Percentiles rank a stretch among this genome's conserved stretches.
These are phyloP conservation scores for Pristionchus entomophagus DNA, from an alignment of 2,888 invertebrate species.

Conservation along the genomic window DNA sequence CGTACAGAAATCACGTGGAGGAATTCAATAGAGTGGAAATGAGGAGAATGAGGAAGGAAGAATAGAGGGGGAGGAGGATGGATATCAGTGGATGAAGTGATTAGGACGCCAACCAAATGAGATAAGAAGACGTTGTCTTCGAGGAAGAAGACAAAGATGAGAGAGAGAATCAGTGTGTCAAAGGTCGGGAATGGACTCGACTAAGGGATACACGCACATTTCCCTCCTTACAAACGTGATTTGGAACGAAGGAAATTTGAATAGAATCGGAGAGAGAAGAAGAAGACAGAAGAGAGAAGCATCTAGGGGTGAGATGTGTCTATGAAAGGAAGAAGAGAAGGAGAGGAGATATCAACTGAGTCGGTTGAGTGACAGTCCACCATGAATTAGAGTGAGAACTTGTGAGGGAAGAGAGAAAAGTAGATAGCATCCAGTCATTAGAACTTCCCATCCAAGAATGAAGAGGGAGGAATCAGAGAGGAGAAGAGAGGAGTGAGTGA, in stretches of 20 bases:
- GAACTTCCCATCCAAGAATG: too few relatives aligned
- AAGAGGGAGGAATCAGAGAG: too few relatives aligned
- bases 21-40: not conserved
- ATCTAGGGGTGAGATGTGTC: not conserved
- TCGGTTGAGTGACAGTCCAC: constrained; percentile 1
- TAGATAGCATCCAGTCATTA: too few relatives aligned
- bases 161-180: not conserved
- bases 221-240: not conserved
- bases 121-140: too few relatives aligned
- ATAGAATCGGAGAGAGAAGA: constrained; percentile 21
- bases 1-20: not conserved
- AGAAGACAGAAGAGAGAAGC: not conserved
- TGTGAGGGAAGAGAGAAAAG: too few relatives aligned
- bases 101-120: too few relatives aligned
- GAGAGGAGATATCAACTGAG: not conserved
- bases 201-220: not conserved
- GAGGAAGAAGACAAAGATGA: not conserved
- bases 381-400: not conserved
- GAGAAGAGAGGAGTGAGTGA: too few relatives aligned
- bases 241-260: constrained; percentile 33
- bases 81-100: not conserved
- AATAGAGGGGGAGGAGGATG: too few relatives aligned
- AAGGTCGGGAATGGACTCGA: not conserved
- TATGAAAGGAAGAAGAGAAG: not conserved
- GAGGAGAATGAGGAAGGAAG: constrained; percentile 23